Conservation (phyloP, 1,140 invertebrate genomes). For the Halictus rubicundus region DNA sequence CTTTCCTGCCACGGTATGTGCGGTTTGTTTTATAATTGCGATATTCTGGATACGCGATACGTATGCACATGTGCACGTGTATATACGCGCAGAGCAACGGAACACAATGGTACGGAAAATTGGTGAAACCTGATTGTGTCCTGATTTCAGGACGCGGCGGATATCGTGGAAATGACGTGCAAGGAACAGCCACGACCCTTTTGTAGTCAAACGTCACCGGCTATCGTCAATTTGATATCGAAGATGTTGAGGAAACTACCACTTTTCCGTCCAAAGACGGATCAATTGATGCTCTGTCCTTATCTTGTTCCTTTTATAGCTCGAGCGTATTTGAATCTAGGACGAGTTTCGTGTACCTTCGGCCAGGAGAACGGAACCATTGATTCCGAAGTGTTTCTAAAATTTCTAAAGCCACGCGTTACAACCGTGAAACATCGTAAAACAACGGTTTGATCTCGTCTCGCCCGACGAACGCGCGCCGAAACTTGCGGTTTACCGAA, state of each 20-base stretch:
- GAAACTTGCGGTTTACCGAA: too few relatives aligned
- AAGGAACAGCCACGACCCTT: slow-evolving; percentile 62
- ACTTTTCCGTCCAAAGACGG: slow-evolving; percentile 64
- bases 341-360: slow-evolving; percentile 52
- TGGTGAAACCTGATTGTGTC: background rate
- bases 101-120: background rate
- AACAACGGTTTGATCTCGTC: background rate
- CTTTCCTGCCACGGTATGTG: slow-evolving; percentile 83
- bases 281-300: slow-evolving; percentile 70
- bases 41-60: too few relatives aligned
- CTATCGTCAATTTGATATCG: slow-evolving; percentile 67
- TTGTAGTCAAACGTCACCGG: slow-evolving; percentile 32
- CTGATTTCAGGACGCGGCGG: slow-evolving; percentile 57
- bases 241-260: slow-evolving; percentile 73
- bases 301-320: slow-evolving; percentile 65
- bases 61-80: too few relatives aligned
- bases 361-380: background rate
- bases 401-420: slow-evolving; percentile 40
- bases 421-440: background rate
- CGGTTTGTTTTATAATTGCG: background rate
- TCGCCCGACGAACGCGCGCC: too few relatives aligned
- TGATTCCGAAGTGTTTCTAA: slow-evolving; percentile 36
- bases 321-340: slow-evolving; percentile 72
- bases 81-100: too few relatives aligned
- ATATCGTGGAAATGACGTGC: slow-evolving; percentile 66